A percentile compares a stretch with the other conserved stretches of the same genome.
phyloP scores from a whole-genome alignment of 2,888 invertebrate species.

The Sceliomorpha sp. region DNA sequence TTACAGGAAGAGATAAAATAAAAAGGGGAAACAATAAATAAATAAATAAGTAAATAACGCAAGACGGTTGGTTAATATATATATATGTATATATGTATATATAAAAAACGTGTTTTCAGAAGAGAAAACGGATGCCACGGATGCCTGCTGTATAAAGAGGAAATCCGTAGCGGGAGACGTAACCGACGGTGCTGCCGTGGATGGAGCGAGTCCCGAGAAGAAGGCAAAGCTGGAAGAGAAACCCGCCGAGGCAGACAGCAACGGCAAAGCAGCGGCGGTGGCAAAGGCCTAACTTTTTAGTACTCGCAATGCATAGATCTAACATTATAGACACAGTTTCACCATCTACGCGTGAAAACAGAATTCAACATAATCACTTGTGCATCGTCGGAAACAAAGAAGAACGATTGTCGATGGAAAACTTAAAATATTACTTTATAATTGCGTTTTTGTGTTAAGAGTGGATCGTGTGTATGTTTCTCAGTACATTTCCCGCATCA shows the following conservation, averaged over 20 bases:
- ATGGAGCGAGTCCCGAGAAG: slow-evolving; percentile 86
- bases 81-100: not conserved
- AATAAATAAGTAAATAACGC: no score
- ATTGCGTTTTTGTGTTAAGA: slow-evolving; percentile 60
- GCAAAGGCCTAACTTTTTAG: slow-evolving; percentile 60
- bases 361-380: slow-evolving; percentile 65
- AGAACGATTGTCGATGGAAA: slow-evolving; percentile 52
- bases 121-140: slow-evolving; percentile 70
- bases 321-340: slow-evolving; percentile 70
- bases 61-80: no score
- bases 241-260: slow-evolving; percentile 81
- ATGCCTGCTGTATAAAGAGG: slow-evolving; percentile 84
- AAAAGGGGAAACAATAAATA: no score
- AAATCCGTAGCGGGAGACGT: slow-evolving; percentile 83
- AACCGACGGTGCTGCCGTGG: slow-evolving; percentile 75
- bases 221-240: slow-evolving; percentile 87
- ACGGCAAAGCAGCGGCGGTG: slow-evolving; percentile 78
- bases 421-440: slow-evolving; percentile 56
- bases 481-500: slow-evolving; percentile 47
- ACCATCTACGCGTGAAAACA: slow-evolving; percentile 65
- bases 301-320: slow-evolving; percentile 62
- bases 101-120: slow-evolving; percentile 29
- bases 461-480: slow-evolving; percentile 60
- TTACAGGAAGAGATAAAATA: no score
- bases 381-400: slow-evolving; percentile 59